Evolutionary conservation across 2,888 invertebrate species (phyloP).

Genomic region (Sesia apiformis): DNA sequence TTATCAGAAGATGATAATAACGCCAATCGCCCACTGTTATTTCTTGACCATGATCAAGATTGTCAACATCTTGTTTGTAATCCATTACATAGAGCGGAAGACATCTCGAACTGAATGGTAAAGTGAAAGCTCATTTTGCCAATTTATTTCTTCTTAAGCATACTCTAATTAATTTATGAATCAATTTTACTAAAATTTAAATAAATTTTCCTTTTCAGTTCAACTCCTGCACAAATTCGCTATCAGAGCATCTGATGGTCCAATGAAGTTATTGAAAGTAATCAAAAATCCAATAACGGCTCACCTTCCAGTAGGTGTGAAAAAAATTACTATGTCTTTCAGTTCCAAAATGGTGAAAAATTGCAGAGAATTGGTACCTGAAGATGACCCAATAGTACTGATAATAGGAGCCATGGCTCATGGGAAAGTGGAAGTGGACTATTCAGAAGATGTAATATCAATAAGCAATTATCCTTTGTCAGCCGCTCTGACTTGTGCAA

Average conservation of each 20-base stretch:
- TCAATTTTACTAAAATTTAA: background rate
- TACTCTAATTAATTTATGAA: too few relatives aligned
- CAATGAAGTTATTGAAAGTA: slow-evolving; percentile 92
- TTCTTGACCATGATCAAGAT: too few relatives aligned
- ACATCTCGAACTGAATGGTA: too few relatives aligned
- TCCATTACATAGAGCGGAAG: too few relatives aligned
- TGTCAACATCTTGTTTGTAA: too few relatives aligned
- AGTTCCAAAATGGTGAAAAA: slow-evolving; percentile 81
- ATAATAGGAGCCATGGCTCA: slow-evolving; percentile 98
- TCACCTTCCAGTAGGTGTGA: slow-evolving; percentile 95
- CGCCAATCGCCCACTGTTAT: too few relatives aligned
- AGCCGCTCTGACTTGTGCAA: slow-evolving; percentile 96
- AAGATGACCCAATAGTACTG: slow-evolving; percentile 88
- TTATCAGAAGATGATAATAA: too few relatives aligned
- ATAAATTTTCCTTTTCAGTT: slow-evolving; percentile 75
- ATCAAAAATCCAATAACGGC: slow-evolving; percentile 97
- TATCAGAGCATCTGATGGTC: slow-evolving; percentile 91
- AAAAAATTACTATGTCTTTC: slow-evolving; percentile 92
- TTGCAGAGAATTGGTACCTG: slow-evolving; percentile 85
- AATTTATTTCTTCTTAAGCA: too few relatives aligned
- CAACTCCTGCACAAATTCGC: slow-evolving; percentile 96
- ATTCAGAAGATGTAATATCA: slow-evolving; percentile 91
- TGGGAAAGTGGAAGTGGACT: slow-evolving; percentile 91
- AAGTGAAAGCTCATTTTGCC: too few relatives aligned
- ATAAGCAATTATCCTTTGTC: slow-evolving; percentile 98